phyloP scores from a whole-genome alignment of 35 echinoderm and acorn worm genomes.

The Eucidaris tribuloides region DNA sequence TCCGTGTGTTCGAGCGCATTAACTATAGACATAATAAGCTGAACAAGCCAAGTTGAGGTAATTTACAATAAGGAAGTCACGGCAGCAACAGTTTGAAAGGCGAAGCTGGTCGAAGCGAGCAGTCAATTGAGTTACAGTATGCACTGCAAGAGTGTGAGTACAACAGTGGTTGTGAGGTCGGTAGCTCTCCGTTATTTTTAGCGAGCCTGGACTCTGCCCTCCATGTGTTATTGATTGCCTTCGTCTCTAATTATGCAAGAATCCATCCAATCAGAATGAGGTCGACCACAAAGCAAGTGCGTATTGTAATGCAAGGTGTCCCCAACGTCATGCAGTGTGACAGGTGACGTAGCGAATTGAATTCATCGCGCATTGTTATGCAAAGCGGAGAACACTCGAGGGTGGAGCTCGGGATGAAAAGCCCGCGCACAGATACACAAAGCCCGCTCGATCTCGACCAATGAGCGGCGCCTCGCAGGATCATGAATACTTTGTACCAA shows the following conservation, averaged over 20 bases:
- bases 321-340: conserved; percentile 5
- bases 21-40: not conserved
- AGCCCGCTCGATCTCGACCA: not conserved
- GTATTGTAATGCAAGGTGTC: conserved; percentile 23
- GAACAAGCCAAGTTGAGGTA: not conserved
- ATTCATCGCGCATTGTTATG: conserved; percentile 5
- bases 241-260: conserved; percentile 16
- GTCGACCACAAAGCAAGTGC: not conserved
- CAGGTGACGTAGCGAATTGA: conserved; percentile 32
- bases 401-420: conserved; percentile 22
- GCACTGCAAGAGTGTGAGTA: conserved; percentile 4
- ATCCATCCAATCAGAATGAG: conserved; percentile 43
- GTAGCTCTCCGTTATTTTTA: conserved; percentile 61
- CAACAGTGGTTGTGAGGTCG: conserved; percentile 9
- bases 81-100: not conserved
- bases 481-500: not conserved
- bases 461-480: not conserved
- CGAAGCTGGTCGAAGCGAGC: not conserved
- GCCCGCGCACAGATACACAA: not conserved
- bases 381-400: not conserved
- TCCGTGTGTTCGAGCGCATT: conserved; percentile 46
- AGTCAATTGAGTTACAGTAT: not conserved
- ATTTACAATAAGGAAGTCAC: not conserved
- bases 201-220: conserved; percentile 42
- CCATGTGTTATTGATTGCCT: conserved; percentile 65